A percentile compares a stretch with the other conserved stretches of the same genome.
Evolutionary conservation across 2,113 vertebrate genomes (phyloP).

Genomic region (Thinocorus orbignyianus): DNA sequence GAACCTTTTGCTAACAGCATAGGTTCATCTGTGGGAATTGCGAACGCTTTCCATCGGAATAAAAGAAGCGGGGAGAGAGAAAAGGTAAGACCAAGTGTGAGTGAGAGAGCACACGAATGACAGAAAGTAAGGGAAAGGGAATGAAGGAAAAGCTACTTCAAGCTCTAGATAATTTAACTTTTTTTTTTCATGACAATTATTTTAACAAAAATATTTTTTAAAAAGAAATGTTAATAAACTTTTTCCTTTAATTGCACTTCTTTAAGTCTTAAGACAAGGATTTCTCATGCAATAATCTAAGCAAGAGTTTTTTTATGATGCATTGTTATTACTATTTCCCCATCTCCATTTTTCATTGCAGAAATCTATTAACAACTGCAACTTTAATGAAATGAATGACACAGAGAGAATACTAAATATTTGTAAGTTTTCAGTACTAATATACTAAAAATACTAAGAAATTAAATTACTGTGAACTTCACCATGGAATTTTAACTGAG

Average conservation of each 20-base stretch:
- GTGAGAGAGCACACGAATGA: fast-evolving
- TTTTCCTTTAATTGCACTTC: neutral
- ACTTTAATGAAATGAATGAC: neutral
- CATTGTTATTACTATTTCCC: neutral
- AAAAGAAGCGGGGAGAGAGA: neutral
- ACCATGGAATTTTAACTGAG: neutral
- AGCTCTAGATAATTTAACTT: neutral
- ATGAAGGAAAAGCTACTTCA: neutral
- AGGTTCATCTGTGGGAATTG: neutral
- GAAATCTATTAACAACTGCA: neutral
- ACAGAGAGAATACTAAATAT: neutral
- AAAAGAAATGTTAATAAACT: neutral
- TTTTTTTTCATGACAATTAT: neutral
- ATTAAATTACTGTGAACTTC: constrained; percentile 14
- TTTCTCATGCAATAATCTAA: neutral
- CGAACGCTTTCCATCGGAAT: neutral
- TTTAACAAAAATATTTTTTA: neutral
- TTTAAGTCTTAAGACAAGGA: neutral
- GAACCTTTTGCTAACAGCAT: neutral
- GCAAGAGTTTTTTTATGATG: neutral
- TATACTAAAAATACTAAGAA: neutral
- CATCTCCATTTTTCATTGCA: constrained; percentile 38
- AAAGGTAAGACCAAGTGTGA: neutral
- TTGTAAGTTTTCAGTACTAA: neutral
- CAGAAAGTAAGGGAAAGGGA: neutral